A percentile compares a stretch with the other conserved stretches of the same genome.
phyloP scores from a whole-genome alignment of 2,888 invertebrate genomes.

The Alloscopus bannaensis region DNA sequence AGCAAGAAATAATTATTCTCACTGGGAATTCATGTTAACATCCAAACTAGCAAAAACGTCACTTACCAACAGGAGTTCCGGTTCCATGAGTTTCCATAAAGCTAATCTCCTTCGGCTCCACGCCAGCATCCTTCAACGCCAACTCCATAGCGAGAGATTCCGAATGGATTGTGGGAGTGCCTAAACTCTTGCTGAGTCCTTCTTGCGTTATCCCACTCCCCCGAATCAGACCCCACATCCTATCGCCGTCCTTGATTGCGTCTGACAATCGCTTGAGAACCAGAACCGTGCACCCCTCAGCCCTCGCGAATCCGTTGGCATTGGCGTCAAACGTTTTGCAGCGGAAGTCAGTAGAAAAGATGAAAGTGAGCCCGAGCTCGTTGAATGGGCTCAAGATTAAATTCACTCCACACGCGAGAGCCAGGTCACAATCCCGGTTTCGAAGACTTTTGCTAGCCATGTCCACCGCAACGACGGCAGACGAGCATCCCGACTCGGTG shows the following conservation, averaged over 20 bases:
- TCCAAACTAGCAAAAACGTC: conserved; percentile 2
- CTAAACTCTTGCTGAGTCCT: conserved; percentile 74
- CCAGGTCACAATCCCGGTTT: conserved; percentile 34
- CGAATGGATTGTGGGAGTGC: conserved; percentile 59
- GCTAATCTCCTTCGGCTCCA: conserved; percentile 35
- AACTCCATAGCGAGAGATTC: conserved; percentile 39
- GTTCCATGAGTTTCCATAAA: conserved; percentile 31
- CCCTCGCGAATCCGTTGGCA: conserved; percentile 75
- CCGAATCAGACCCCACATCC: conserved; percentile 72
- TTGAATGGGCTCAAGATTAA: conserved; percentile 42
- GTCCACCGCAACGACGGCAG: conserved; percentile 47
- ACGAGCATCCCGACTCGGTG: conserved; percentile 47
- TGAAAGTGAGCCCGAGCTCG: not conserved
- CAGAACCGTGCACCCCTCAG: conserved; percentile 58
- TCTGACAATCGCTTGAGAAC: conserved; percentile 73
- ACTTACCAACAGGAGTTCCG: conserved; percentile 34
- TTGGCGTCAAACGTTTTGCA: conserved; percentile 73
- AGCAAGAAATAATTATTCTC: too few relatives aligned
- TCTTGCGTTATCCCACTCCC: conserved; percentile 74
- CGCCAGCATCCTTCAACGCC: conserved; percentile 43
- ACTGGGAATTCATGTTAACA: too few relatives aligned
- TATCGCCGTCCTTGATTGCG: conserved; percentile 63
- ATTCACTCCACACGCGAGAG: conserved; percentile 60
- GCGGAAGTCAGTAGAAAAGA: conserved; percentile 67
- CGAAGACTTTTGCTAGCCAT: conserved; percentile 30